Percentiles rank a stretch among this genome's conserved stretches.
Evolutionary conservation across 2,888 invertebrate species (phyloP).

Genomic region (Acanthopleura granulata): DNA sequence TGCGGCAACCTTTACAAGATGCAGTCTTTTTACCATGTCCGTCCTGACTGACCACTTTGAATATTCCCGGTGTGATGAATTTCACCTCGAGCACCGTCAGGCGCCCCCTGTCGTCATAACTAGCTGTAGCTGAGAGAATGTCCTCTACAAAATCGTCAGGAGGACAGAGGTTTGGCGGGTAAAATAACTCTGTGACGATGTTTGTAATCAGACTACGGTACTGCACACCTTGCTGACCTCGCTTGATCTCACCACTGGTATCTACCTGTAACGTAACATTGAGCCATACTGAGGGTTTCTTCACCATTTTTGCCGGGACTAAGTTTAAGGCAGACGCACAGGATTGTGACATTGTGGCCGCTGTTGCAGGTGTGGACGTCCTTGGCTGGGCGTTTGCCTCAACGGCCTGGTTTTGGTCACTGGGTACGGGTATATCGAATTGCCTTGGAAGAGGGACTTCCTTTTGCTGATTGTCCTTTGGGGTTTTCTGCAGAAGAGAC

Average conservation of each 20-base stretch:
- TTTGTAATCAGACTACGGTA: conserved; percentile 12
- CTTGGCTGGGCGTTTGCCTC: too few species aligned
- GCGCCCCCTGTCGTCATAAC: conserved; percentile 6
- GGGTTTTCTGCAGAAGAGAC: background rate
- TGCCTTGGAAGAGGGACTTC: too few species aligned
- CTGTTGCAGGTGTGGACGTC: background rate
- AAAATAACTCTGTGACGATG: background rate
- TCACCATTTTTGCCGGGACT: background rate
- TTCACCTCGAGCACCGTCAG: background rate
- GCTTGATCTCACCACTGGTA: background rate
- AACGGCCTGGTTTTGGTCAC: background rate
- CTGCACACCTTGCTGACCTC: background rate
- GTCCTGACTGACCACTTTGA: background rate
- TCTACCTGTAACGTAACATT: conserved; percentile 12
- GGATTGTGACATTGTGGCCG: background rate
- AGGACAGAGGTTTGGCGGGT: background rate
- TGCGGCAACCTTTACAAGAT: background rate
- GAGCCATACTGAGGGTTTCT: conserved; percentile 1
- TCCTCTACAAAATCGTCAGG: background rate
- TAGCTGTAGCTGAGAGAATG: background rate
- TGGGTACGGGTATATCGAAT: background rate
- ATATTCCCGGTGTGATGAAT: background rate
- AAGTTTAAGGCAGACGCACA: background rate
- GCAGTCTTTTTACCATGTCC: background rate
- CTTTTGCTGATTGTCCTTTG: too few species aligned